phyloP scores from a whole-genome alignment of 2,797 vertebrate genomes.

The Pseudopleuronectes americanus region DNA sequence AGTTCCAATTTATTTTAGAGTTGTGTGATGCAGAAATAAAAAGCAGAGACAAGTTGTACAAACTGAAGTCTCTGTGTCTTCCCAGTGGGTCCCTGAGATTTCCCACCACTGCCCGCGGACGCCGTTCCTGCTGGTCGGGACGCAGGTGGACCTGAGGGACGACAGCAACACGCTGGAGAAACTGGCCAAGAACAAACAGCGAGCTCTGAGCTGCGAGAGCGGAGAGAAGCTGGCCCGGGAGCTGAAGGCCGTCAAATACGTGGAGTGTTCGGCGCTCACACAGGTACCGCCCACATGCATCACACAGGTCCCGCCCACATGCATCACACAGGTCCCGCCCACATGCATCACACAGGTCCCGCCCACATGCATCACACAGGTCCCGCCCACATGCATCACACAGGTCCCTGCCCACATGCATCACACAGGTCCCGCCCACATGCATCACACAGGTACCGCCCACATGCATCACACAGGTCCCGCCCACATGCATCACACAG shows the following conservation, averaged over 20 bases:
- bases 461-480: too few relatives aligned
- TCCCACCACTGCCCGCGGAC: constrained; percentile 97
- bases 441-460: too few relatives aligned
- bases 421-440: too few relatives aligned
- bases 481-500: too few relatives aligned
- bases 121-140: constrained; percentile 96
- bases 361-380: too few relatives aligned
- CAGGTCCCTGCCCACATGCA: too few relatives aligned
- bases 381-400: too few relatives aligned
- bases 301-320: too few relatives aligned
- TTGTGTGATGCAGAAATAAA: background rate
- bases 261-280: constrained; percentile 93
- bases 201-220: constrained; percentile 90
- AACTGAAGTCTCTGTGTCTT: background rate
- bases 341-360: too few relatives aligned
- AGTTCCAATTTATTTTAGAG: too few relatives aligned
- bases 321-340: too few relatives aligned
- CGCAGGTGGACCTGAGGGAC: constrained; percentile 94
- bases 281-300: constrained; percentile 46
- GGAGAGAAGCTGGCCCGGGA: constrained; percentile 94
- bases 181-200: constrained; percentile 97
- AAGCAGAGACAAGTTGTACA: background rate
- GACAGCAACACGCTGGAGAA: constrained; percentile 95
- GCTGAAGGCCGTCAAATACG: constrained; percentile 95
- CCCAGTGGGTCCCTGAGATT: constrained; percentile 97